These are phyloP conservation scores for Macroramphosus scolopax DNA, from an alignment of 2,797 vertebrate species.

Conservation along the genomic window DNA sequence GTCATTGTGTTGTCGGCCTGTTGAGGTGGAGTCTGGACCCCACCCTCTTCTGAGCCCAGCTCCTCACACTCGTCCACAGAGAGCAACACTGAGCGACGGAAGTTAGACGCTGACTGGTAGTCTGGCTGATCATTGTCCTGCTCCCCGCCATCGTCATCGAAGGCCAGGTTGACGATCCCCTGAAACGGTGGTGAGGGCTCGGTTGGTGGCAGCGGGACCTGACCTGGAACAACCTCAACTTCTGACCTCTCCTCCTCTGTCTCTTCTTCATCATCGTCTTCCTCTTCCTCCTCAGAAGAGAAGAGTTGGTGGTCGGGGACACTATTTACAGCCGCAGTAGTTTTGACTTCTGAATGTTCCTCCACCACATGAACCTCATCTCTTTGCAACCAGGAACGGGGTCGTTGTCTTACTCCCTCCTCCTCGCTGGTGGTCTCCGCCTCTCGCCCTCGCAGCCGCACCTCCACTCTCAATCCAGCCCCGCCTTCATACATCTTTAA, in stretches of 20 bases:
- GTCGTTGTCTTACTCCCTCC: slow-evolving; percentile 79
- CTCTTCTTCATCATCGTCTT: slow-evolving; percentile 92
- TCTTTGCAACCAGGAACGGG: slow-evolving; percentile 83
- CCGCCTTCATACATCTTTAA: slow-evolving; percentile 91
- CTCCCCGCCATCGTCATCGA: slow-evolving; percentile 90
- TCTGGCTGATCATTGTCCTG: slow-evolving; percentile 80
- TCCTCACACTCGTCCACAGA: slow-evolving; percentile 99
- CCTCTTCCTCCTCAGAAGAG: slow-evolving; percentile 91
- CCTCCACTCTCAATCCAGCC: slow-evolving; percentile 88
- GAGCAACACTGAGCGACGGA: slow-evolving; percentile 91
- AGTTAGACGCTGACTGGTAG: slow-evolving; percentile 82
- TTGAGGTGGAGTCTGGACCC: slow-evolving; percentile 72
- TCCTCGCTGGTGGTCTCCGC: slow-evolving; percentile 89
- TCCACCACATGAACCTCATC: slow-evolving; percentile 64
- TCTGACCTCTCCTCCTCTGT: slow-evolving; percentile 94
- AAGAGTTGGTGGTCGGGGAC: slow-evolving; percentile 86
- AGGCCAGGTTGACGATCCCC: slow-evolving; percentile 94
- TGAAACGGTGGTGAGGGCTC: slow-evolving; percentile 83
- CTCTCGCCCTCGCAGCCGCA: slow-evolving; percentile 83
- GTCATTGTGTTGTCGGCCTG: slow-evolving; percentile 63
- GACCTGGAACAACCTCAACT: slow-evolving; percentile 84
- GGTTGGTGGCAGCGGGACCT: slow-evolving; percentile 53
- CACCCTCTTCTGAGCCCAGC: slow-evolving; percentile 90
- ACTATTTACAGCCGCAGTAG: slow-evolving; percentile 71
- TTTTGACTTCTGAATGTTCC: slow-evolving; percentile 71